Evolutionary conservation across 2,113 vertebrate species (phyloP).

Genomic region (Carlito syrichta): DNA sequence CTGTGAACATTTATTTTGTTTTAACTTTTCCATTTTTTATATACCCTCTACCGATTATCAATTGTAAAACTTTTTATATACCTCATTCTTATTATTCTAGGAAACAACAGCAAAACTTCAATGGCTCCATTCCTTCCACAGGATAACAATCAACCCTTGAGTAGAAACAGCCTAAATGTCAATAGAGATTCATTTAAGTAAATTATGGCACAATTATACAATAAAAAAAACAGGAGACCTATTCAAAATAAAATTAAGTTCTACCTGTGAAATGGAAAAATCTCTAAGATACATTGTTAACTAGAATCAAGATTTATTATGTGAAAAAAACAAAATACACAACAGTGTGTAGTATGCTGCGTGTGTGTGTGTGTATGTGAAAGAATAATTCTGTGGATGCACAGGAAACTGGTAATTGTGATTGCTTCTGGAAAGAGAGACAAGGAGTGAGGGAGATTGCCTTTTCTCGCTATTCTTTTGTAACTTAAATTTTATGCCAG

Average conservation of each 20-base stretch:
- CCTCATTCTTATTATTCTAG: not conserved
- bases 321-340: not conserved
- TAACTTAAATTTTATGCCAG: not conserved
- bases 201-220: not conserved
- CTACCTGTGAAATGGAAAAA: not conserved
- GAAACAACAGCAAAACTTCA: not conserved
- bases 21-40: not conserved
- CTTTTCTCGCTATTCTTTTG: not conserved
- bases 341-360: not conserved
- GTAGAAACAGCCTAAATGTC: not conserved
- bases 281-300: not conserved
- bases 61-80: not conserved
- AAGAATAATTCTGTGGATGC: not conserved
- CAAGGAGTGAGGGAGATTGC: not conserved
- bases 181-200: not conserved
- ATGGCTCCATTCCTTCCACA: not conserved
- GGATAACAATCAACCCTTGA: not conserved
- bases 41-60: not conserved
- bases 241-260: slow-evolving; percentile 15
- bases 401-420: not conserved
- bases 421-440: not conserved
- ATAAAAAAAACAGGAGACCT: not conserved
- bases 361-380: not conserved
- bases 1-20: not conserved
- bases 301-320: not conserved